Base-by-base conservation (phyloP, 2,888 invertebrate genomes). In the Cataglyphis livida region DNA sequence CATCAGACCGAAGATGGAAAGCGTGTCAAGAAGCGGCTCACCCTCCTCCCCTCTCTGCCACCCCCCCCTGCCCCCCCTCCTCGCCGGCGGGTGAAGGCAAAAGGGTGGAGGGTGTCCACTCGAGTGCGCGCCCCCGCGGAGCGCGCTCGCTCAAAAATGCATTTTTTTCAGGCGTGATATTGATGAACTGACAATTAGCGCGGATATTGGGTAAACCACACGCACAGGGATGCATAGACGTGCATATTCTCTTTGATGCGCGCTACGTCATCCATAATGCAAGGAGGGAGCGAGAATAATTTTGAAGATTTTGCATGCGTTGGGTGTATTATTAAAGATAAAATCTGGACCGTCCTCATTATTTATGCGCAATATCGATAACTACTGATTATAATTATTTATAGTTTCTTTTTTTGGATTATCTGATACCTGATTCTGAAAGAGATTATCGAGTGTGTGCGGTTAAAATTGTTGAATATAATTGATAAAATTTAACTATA, bases 111-210 rank as follows among this genome's bases (percentile, higher is more conserved):
- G 75, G 81, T 35, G 75, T 64, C 74, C 81, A 54, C 73, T 48
- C 73, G 75, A 48, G 62, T 15, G 35, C 44, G n/a, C 62, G 38
- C 38, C 32, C 41, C 41, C 25, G 25, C 25, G 61, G 12, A 18
- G 38, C 15, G 61, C 78, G 78, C 48, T 78, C 82, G 76, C 78
- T 76, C 65, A 78, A 82, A 68, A 82, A 78, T 78, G 78, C 82
- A 82, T 51, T 82, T 82, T 82, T 82, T 82, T 82, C 82, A 79
- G 82, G 78, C 66, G 35, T 21, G 82, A 76, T 82, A 82, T 82
- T 79, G 82, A 82, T 78, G 59, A 82, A 82, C 82, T 78, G 82
- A 82, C 82, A 82, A 82, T 82, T 82, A 82, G 78, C 82, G 78
- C 61, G 68, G 65, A 61, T 78, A 38, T 48, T 48, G 68, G 65